These are phyloP conservation scores for Lochmaea capreae DNA, from an alignment of 2,888 invertebrate genomes.

Conservation along the genomic window DNA sequence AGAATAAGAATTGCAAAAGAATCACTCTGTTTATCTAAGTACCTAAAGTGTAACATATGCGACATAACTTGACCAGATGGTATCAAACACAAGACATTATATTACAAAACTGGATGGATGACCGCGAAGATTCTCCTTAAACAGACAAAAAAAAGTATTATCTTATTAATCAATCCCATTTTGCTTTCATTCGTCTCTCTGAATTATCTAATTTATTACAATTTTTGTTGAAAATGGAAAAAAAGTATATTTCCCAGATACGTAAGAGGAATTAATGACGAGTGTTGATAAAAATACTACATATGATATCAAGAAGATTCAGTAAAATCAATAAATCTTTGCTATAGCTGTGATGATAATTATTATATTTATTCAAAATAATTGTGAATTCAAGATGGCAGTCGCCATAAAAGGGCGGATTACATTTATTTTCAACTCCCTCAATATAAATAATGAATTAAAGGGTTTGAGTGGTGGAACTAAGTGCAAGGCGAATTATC, in stretches of 20 bases:
- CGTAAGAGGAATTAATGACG: too few species aligned
- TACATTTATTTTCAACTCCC: too few species aligned
- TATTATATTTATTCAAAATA: too few species aligned
- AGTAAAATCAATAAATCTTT: too few species aligned
- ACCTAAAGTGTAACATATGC: neutral
- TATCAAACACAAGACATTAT: slow-evolving; percentile 9
- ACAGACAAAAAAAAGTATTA: neutral
- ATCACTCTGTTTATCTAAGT: neutral
- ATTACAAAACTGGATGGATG: slow-evolving; percentile 11
- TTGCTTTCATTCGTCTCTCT: neutral
- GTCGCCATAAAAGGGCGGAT: too few species aligned
- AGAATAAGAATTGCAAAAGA: neutral
- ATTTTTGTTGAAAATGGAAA: neutral
- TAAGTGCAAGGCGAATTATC: too few species aligned
- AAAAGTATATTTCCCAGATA: neutral
- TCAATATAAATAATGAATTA: too few species aligned
- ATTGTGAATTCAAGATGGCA: too few species aligned
- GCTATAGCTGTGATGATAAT: too few species aligned
- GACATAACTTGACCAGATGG: slow-evolving; percentile 9
- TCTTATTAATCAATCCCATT: neutral
- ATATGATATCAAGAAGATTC: too few species aligned
- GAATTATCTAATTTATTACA: neutral
- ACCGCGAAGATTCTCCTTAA: slow-evolving; percentile 10
- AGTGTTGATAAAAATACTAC: too few species aligned
- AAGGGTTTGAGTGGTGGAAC: too few species aligned